These are phyloP conservation scores for Cygnus atratus DNA, from an alignment of 2,113 vertebrate genomes.

Conservation along the genomic window DNA sequence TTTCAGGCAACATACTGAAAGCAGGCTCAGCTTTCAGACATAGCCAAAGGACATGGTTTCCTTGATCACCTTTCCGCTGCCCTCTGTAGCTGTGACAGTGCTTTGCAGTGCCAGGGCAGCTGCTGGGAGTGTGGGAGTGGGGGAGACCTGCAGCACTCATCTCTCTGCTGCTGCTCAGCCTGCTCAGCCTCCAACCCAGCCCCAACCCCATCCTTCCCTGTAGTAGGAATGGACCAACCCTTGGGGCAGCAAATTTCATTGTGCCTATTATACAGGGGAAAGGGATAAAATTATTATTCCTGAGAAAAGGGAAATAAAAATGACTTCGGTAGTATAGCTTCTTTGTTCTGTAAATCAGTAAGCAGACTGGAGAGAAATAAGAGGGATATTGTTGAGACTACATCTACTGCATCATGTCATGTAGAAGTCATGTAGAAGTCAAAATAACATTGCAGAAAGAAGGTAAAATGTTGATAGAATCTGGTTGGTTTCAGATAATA, in stretches of 20 bases:
- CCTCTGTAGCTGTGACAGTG: background rate
- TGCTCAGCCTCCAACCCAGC: background rate
- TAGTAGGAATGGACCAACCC: background rate
- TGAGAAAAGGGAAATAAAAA: background rate
- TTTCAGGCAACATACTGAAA: background rate
- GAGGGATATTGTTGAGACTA: background rate
- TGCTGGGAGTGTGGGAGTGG: background rate
- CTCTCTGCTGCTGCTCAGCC: background rate
- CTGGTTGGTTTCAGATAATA: background rate
- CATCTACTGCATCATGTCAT: background rate
- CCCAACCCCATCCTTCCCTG: fast-evolving
- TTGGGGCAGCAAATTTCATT: background rate
- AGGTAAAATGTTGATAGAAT: background rate
- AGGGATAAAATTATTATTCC: no score
- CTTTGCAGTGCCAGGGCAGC: background rate
- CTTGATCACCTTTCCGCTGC: background rate
- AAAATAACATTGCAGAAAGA: background rate
- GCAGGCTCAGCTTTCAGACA: background rate
- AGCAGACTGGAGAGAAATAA: background rate
- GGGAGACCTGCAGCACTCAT: no score
- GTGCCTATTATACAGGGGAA: fast-evolving
- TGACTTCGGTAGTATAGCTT: background rate
- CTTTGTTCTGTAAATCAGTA: background rate
- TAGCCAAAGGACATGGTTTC: background rate
- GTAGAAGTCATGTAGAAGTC: background rate